Evolutionary conservation across 2,113 vertebrate genomes (phyloP), one percentile per base, ranked within the genome.

Genomic region (Dipodomys spectabilis): DNA sequence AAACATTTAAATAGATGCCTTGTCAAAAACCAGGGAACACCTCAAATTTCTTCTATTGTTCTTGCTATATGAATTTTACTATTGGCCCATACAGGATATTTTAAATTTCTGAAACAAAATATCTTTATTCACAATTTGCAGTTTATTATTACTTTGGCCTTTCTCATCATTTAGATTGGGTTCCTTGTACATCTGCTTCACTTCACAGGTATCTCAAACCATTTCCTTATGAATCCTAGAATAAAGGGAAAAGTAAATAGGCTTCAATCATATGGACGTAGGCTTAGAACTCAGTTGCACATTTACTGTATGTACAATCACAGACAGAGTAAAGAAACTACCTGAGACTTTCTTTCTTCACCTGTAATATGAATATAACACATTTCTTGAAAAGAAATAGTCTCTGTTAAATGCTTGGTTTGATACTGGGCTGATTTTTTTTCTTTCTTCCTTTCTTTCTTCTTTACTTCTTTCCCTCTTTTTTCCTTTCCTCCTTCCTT

Each of bases 61-160:
- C 10, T 74, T 87, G 13, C 28, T 32, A 49, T 49, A 49, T 84
- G n/a, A 71, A 81, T 69, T 75, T 87, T 71, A 82, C 86, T 86
- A 62, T 79, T 79, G 32, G 11, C 9, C 53, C 71, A 22, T 15
- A 64, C 0, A 53, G 11, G 1, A 72, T 68, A 44, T 91, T 78
- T 91, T 28, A 5, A 44, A 72, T 68, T 72, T 88, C 27, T 94
- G 12, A 90, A 53, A 81, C 6, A 35, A 67, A 92, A 35, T 77
- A 1, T 64, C 16, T 91, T 88, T 62, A 75, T 84, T 78, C 22
- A 80, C 13, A 82, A 93, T 72, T 90, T 90, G 20, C 1, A 93
- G n/a, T 69, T 92, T 84, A 67, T 18, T 30, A 1, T 1, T 27
- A 5, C 53, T 9, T 9, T 28, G 81, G 25, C 10, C 27, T 3